phyloP scores from a whole-genome alignment of 2,113 vertebrate genomes.

The Nycticryphes semicollaris region DNA sequence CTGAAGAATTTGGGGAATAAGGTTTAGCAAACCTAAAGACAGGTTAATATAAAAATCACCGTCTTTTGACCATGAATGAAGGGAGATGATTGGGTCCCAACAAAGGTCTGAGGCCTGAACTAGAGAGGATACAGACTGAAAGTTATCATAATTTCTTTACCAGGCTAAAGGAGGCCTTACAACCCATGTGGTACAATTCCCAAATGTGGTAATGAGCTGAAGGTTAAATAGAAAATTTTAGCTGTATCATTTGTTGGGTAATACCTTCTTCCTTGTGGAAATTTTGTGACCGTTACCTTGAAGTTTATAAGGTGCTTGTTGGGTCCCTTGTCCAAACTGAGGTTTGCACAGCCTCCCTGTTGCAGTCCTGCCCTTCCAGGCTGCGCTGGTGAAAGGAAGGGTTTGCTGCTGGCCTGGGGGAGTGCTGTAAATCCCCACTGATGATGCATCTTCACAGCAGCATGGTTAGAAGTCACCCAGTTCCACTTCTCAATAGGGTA shows the following conservation, averaged over 20 bases:
- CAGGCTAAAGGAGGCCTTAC: neutral
- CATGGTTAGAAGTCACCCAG: neutral
- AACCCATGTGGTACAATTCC: neutral
- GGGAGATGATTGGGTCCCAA: neutral
- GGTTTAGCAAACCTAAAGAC: neutral
- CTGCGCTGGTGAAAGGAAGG: neutral
- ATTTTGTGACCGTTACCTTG: neutral
- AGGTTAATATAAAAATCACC: neutral
- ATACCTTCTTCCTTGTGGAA: neutral
- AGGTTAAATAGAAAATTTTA: neutral
- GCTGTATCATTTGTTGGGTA: neutral
- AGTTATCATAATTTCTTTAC: neutral
- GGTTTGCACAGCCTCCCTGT: neutral
- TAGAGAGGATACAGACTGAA: neutral
- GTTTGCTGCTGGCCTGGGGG: neutral
- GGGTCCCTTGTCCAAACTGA: neutral
- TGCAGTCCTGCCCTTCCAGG: neutral
- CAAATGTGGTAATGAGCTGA: neutral
- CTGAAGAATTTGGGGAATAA: neutral
- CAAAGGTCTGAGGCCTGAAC: neutral
- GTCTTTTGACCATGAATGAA: neutral
- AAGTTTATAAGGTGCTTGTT: neutral
- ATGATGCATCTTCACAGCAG: neutral
- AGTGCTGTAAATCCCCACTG: neutral
- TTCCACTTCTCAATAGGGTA: fast-evolving